Base-by-base conservation (phyloP, 2,888 invertebrate genomes). In the Limnephilus marmoratus region DNA sequence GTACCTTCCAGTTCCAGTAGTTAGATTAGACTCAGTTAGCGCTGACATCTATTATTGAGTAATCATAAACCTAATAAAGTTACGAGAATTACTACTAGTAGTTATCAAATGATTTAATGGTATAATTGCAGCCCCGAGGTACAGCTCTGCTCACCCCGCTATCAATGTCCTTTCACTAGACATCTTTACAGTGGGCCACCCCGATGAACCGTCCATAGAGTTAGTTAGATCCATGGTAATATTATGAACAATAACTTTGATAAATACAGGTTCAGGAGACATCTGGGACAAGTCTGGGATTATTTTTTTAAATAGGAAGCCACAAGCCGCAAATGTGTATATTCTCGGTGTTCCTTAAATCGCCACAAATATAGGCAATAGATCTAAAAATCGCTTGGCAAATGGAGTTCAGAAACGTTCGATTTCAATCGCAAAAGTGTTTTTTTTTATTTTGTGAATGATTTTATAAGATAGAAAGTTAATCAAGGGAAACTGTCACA, bases 151-250 rank as follows among this genome's bases (percentile, higher is more conserved):
- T 49, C 15, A 68, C 53, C 53, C 53, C 7, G 24, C 53, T 68
- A 68, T 68, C 53, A 68, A 68, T 68, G 53, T 68, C 53, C 53
- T 53, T 53, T 53, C 53, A 18, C 18, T 18, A 68, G 53, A 68
- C 53, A 68, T 29, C 89, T 89, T 89, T 81, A 41, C 68, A 89
- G 34, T n/a, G 37, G 80, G 34, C 68, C 80, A 41, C 89, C 37
- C n/a, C 7, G 80, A 88, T 80, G 88, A 80, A 49, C 5, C 49
- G 29, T 80, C 80, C 80, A 53, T 3, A 31, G 24, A 68, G 89
- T 80, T 80, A 68, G 89, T 80, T 80, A 49, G 68, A 81, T 37
- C 53, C 53, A 24, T 68, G 53, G 53, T 68, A 24, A 68, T 68
- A 68, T 68, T 68, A 68, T 7, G 18, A 24, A 5, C 53, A 68